phyloP scores from a whole-genome alignment of 2,888 invertebrate species.

The Pollenia griseotomentosa region DNA sequence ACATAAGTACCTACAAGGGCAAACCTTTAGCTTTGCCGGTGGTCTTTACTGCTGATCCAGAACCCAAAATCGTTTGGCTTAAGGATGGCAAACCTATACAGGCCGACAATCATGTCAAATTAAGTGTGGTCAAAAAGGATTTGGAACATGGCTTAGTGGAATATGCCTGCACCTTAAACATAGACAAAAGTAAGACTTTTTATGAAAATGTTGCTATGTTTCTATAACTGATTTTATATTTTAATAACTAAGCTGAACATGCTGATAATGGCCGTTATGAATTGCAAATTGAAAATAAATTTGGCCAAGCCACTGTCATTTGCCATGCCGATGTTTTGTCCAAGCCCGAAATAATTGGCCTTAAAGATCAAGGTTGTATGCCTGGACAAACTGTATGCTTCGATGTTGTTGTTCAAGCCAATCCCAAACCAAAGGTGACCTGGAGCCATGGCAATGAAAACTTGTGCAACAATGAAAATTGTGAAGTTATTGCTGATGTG shows the following conservation, averaged over 20 bases:
- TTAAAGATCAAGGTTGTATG: slow-evolving; percentile 89
- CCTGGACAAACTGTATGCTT: slow-evolving; percentile 92
- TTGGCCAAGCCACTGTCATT: slow-evolving; percentile 90
- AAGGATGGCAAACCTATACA: slow-evolving; percentile 87
- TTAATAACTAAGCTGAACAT: slow-evolving; percentile 85
- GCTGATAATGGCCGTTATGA: slow-evolving; percentile 93
- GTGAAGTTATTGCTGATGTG: slow-evolving; percentile 84
- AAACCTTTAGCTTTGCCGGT: slow-evolving; percentile 88
- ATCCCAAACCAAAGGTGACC: slow-evolving; percentile 94
- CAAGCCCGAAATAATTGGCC: slow-evolving; percentile 91
- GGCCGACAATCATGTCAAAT: slow-evolving; percentile 86
- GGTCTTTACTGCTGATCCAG: slow-evolving; percentile 94
- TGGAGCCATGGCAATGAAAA: slow-evolving; percentile 87
- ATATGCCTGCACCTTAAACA: slow-evolving; percentile 91
- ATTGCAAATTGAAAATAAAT: slow-evolving; percentile 91
- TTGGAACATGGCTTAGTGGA: slow-evolving; percentile 91
- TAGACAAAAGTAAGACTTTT: slow-evolving; percentile 87
- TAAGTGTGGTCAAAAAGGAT: slow-evolving; percentile 87
- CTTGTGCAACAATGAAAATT: slow-evolving; percentile 83
- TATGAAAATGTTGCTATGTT: neutral
- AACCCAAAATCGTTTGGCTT: slow-evolving; percentile 94
- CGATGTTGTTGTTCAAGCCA: slow-evolving; percentile 92
- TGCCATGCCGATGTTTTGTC: slow-evolving; percentile 92
- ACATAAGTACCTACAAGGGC: slow-evolving; percentile 89
- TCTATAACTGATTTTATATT: neutral